phyloP scores from a whole-genome alignment of 2,113 vertebrate species.

The Chamaea fasciata region DNA sequence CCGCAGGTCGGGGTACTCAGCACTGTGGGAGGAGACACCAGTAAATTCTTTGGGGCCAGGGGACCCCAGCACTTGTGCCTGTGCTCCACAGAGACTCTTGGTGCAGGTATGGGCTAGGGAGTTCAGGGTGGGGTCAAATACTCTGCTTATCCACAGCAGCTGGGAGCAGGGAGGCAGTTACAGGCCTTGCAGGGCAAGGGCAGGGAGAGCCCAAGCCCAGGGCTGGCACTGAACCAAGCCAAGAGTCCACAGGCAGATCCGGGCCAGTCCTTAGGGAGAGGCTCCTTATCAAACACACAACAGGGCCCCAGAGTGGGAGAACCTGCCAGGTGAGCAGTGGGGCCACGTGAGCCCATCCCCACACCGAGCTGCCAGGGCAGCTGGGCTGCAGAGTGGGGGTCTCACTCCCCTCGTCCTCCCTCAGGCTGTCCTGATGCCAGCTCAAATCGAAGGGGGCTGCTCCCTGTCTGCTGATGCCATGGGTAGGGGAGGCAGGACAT shows the following conservation, averaged over 20 bases:
- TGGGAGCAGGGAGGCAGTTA: background rate
- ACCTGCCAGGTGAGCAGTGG: rapidly evolving
- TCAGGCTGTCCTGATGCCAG: background rate
- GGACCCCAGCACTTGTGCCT: background rate
- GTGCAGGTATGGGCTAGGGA: background rate
- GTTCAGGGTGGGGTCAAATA: background rate
- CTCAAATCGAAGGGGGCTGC: background rate
- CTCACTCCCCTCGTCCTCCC: background rate
- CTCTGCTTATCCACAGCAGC: background rate
- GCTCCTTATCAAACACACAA: background rate
- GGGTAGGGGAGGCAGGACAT: background rate
- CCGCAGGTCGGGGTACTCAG: conserved; percentile 94
- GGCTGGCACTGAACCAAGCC: background rate
- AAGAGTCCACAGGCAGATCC: background rate
- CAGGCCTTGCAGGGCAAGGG: rapidly evolving
- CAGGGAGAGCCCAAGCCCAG: background rate
- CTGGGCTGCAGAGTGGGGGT: rapidly evolving
- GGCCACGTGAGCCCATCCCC: background rate
- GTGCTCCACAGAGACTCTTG: background rate
- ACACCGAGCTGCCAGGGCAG: background rate
- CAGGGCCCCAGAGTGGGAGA: background rate
- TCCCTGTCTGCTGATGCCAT: background rate
- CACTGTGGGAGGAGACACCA: conserved; percentile 65
- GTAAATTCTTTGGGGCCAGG: background rate
- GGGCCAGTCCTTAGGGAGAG: background rate